Base-by-base conservation (phyloP, 2,113 vertebrate genomes). In the Trogon melanurus region DNA sequence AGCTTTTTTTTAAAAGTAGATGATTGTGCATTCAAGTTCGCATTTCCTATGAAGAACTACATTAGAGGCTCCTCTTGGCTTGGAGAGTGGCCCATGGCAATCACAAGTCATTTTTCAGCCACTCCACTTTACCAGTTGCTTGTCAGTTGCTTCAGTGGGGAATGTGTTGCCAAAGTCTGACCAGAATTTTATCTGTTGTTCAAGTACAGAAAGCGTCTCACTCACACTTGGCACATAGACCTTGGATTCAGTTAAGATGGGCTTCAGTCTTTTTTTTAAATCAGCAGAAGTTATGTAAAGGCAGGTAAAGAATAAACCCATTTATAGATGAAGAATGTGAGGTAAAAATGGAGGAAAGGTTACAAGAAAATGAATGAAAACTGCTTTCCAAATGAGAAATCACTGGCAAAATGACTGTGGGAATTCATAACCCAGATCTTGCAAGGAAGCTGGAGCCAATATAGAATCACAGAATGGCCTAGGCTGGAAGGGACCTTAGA, bases 1-100 rank as follows among this genome's bases (percentile, higher is more conserved):
- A 51, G 9, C 0, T 18, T 53, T 27, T 13, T 11, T 53, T 71
- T 21, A 23, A 38, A 48, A 41, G 41, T 26, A 16, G 18, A 16
- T 30, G 3, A 13, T 64, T 86, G 60, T 74, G 22, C 7, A 38
- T 8, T 11, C 14, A n/a, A 44, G 10, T 30, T 64, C 11, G 58
- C 7, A 32, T 80, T 71, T 89, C 23, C 41, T 53, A 4, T 47
- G 38, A 64, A 80, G 23, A 48, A 57, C 3, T 5, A 20, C 4
- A 41, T 0, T 1, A 57, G 54, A 65, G 3, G 5, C 17, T 65
- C 1, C 69, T 10, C 4, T 85, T 2, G 0, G 65, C 36, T 45
- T 70, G 16, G 15, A 6, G 14, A 70, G 36, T 65, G 44, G 22
- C 44, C 62, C 26, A 17, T 25, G n/a, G 27, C 29, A 71, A 66